Base-by-base conservation (phyloP, 2,888 invertebrate genomes). In the Epirrhoe tristata region DNA sequence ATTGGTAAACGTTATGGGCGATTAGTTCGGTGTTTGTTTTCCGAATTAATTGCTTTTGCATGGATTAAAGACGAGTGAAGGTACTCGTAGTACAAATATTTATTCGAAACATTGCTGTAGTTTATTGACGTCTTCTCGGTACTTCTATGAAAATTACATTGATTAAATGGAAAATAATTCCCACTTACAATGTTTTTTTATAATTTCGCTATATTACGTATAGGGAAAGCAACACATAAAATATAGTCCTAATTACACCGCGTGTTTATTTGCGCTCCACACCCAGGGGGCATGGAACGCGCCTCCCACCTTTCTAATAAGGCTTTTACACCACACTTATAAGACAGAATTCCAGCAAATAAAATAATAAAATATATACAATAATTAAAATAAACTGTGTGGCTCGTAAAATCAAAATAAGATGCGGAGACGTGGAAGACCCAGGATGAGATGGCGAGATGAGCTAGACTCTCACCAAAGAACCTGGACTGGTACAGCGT, bases 271-370 rank as follows among this genome's bases (percentile, higher is more conserved):
- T 70, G 57, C 70, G 68, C 58, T 66, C 64, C 68, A 67, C 64
- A 61, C 39, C 63, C 63, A 57, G 51, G 67, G 63, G 71, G 71
- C 76, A 77, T 73, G 79, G 78, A 69, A 39, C 54, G 17, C 74
- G 73, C 77, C 73, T 74, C 77, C 77, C 79, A 79, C 77, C 76
- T 58, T 67, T 70, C 78, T 78, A 81, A 81, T 80, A 77, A 69
- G 70, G 76, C 81, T 85, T 82, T 82, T 79, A 79, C 82, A 86
- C 79, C 74, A 85, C 85, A 66, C 80, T 79, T 79, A 48, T 36
- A 62, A 32, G 50, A 17, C 58, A 7, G 2, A 54, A 54, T 4
- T 46, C n/a, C 0, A 16, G 14, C 48, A 16, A 48, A 48, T 0
- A 48, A 16, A 43, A 43, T 39, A 39, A 39, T 39, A 10, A 10